phyloP scores from a whole-genome alignment of 1,140 invertebrate genomes.

The Meteorus sp. region DNA sequence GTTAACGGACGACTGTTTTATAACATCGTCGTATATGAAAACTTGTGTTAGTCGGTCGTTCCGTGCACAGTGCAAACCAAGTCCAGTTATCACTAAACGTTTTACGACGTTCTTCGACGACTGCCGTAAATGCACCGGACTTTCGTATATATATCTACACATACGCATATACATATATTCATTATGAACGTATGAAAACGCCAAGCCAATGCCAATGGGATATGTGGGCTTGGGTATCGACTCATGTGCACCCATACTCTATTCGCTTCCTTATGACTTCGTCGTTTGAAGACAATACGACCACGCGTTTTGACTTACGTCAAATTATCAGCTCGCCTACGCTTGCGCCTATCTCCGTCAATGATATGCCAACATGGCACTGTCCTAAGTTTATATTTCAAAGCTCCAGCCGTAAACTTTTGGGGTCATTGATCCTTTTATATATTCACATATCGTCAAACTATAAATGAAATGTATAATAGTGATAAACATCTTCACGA shows the following conservation, averaged over 20 bases:
- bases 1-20: constrained; percentile 40
- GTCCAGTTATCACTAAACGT: constrained; percentile 4
- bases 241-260: too few species aligned
- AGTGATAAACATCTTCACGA: too few species aligned
- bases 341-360: not conserved
- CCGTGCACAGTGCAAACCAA: too few species aligned
- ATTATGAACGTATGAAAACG: too few species aligned
- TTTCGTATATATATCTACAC: not conserved
- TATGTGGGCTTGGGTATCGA: too few species aligned
- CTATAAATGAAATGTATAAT: too few species aligned
- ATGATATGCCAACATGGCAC: not conserved
- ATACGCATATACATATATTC: too few species aligned
- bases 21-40: constrained; percentile 27
- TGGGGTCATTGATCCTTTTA: too few species aligned
- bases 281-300: constrained; percentile 1
- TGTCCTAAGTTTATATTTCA: not conserved
- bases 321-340: constrained; percentile 1
- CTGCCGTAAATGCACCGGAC: not conserved
- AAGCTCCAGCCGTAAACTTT: too few species aligned
- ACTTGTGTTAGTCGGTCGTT: constrained; percentile 21
- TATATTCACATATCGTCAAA: too few species aligned
- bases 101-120: constrained; percentile 1
- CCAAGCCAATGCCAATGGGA: too few species aligned
- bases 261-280: constrained; percentile 1
- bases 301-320: constrained; percentile 1